phyloP scores from a whole-genome alignment of 2,797 vertebrate genomes.

The Serranus cabrilla region DNA sequence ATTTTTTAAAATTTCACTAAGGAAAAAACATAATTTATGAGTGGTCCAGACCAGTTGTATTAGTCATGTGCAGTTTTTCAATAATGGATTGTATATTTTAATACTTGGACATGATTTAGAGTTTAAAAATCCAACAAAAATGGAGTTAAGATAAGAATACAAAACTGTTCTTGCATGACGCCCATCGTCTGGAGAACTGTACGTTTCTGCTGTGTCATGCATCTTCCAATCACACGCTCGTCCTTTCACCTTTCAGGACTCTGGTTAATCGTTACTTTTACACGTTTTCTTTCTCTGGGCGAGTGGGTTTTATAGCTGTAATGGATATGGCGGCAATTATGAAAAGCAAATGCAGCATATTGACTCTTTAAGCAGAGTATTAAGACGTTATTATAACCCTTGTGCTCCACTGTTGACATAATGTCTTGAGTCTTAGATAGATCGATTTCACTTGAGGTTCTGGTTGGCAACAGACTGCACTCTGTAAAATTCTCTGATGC shows the following conservation, averaged over 20 bases:
- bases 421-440: constrained; percentile 33
- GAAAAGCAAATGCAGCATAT: constrained; percentile 60
- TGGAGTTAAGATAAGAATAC: too few species aligned
- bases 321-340: constrained; percentile 51
- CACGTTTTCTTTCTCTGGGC: constrained; percentile 12
- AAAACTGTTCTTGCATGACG: too few species aligned
- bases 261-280: constrained; percentile 22
- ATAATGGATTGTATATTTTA: too few species aligned
- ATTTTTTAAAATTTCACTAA: too few species aligned
- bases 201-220: constrained; percentile 12
- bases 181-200: too few species aligned
- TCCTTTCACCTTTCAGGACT: constrained; percentile 5
- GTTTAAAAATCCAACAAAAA: too few species aligned
- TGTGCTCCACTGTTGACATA: constrained; percentile 51
- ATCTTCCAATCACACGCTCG: not conserved
- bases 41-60: too few species aligned
- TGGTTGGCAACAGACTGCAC: constrained; percentile 34
- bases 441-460: constrained; percentile 31
- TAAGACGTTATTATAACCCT: constrained; percentile 43
- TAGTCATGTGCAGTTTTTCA: too few species aligned
- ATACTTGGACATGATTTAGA: too few species aligned
- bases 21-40: too few species aligned
- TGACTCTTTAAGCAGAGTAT: constrained; percentile 44
- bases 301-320: constrained; percentile 29
- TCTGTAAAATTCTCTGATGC: constrained; percentile 50